phyloP scores from a whole-genome alignment of 2,113 vertebrate species.

The Gnathonemus echidnorhynchus region DNA sequence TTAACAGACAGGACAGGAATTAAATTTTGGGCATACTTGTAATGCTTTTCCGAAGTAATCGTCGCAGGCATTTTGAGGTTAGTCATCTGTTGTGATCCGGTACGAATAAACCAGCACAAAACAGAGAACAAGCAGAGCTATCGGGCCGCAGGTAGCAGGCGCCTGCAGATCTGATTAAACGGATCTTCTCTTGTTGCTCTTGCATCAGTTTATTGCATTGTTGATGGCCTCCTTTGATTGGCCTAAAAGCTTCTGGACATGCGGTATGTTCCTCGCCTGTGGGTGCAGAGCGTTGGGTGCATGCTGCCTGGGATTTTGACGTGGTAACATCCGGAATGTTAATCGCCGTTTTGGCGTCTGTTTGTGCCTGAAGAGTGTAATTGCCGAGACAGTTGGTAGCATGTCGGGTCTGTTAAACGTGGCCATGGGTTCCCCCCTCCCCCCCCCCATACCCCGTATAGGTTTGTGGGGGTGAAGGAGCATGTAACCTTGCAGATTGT shows the following conservation, averaged over 20 bases:
- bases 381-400: neutral
- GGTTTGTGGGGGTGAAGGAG: neutral
- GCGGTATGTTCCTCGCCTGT: neutral
- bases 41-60: neutral
- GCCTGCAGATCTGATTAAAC: neutral
- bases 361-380: neutral
- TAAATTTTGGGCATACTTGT: neutral
- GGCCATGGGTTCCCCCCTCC: neutral
- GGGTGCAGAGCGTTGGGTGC: neutral
- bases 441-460: neutral
- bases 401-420: neutral
- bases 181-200: neutral
- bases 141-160: neutral
- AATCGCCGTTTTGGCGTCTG: neutral
- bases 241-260: neutral
- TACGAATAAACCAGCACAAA: neutral
- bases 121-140: neutral
- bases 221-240: neutral
- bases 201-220: neutral
- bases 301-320: conserved; percentile 1
- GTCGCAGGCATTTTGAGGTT: neutral
- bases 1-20: neutral
- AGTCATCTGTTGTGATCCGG: neutral
- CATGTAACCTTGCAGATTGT: neutral
- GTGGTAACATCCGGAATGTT: neutral